Conservation (phyloP, 2,888 invertebrate genomes). For the Orthosia gothica region DNA sequence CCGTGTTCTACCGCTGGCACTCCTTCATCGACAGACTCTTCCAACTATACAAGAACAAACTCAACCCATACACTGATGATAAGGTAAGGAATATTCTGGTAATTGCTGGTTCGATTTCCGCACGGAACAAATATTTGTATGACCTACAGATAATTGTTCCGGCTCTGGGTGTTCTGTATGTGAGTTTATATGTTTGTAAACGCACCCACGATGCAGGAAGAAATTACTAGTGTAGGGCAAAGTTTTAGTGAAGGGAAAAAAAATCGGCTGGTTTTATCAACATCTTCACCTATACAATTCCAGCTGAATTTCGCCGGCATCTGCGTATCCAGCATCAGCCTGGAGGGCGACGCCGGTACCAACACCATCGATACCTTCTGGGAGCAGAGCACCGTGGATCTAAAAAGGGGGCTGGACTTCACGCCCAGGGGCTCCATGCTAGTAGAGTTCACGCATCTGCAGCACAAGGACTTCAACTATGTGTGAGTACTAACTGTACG, state of each 20-base stretch:
- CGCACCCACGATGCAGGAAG: too few species aligned
- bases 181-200: too few species aligned
- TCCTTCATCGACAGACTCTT: conserved; percentile 95
- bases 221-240: too few species aligned
- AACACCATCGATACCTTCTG: conserved; percentile 94
- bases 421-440: conserved; percentile 94
- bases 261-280: too few species aligned
- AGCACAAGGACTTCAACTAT: conserved; percentile 93
- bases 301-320: conserved; percentile 93
- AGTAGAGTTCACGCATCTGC: conserved; percentile 94
- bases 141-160: too few species aligned
- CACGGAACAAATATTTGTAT: too few species aligned
- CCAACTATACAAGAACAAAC: conserved; percentile 93
- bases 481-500: conserved; percentile 77
- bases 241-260: too few species aligned
- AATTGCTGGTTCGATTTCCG: too few species aligned
- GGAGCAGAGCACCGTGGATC: conserved; percentile 95
- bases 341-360: conserved; percentile 89
- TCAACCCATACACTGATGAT: conserved; percentile 92
- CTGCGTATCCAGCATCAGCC: conserved; percentile 90
- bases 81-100: conserved; percentile 81
- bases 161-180: too few species aligned
- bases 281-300: too few species aligned
- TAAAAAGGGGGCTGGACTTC: conserved; percentile 96
- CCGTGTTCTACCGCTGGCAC: conserved; percentile 97